phyloP scores from a whole-genome alignment of 1,140 invertebrate genomes.

The Aphelinus certus region DNA sequence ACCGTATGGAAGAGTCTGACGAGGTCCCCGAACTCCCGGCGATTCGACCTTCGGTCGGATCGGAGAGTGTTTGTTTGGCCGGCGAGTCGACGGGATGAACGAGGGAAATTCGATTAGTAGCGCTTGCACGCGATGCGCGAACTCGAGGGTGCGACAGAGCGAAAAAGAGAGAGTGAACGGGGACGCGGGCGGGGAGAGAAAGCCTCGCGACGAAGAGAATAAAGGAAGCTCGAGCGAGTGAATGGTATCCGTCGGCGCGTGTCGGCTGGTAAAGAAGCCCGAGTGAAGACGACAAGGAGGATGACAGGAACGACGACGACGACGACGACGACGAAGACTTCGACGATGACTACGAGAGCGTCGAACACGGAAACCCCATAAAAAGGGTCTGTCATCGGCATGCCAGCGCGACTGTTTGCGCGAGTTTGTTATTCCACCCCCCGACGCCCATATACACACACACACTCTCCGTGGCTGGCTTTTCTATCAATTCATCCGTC shows the following conservation, averaged over 20 bases:
- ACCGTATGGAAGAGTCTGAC: no score
- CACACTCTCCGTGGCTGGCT: conserved; percentile 11
- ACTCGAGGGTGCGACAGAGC: no score
- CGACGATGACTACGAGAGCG: not conserved
- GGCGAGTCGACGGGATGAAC: no score
- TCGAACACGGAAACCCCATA: conserved; percentile 37
- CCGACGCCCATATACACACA: no score
- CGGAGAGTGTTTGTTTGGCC: no score
- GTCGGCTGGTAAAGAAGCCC: conserved; percentile 15
- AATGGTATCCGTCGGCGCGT: conserved; percentile 30
- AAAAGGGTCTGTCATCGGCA: conserved; percentile 48
- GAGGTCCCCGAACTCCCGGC: no score
- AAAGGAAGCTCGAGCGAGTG: not conserved
- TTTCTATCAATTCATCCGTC: conserved; percentile 44
- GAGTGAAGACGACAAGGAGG: conserved; percentile 30
- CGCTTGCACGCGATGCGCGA: no score
- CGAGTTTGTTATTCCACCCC: not conserved
- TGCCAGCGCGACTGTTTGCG: conserved; percentile 26
- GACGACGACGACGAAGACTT: not conserved
- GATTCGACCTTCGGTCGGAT: no score
- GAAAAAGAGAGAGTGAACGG: not conserved
- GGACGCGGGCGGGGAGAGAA: not conserved
- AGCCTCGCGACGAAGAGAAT: not conserved
- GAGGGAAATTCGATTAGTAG: no score
- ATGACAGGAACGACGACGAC: conserved; percentile 31